phyloP scores from a whole-genome alignment of 1,140 invertebrate species.

The Phocides pigmalion region DNA sequence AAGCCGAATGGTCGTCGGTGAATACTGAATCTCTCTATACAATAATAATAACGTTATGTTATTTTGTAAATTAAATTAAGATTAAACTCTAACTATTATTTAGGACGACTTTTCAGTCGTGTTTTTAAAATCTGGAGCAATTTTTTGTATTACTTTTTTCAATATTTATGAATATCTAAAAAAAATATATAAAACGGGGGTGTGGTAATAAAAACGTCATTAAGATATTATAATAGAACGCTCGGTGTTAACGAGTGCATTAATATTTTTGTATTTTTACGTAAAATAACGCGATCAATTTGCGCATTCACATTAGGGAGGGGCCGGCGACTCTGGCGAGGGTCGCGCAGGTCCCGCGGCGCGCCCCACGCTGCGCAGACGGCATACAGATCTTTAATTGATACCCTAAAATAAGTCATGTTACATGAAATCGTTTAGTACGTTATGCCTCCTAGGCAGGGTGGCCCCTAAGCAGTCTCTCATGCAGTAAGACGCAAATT shows the following conservation, averaged over 20 bases:
- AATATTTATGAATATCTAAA: too few relatives aligned
- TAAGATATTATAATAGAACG: conserved; percentile 8
- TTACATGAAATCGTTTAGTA: conserved; percentile 52
- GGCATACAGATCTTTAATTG: conserved; percentile 79
- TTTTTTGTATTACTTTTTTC: too few relatives aligned
- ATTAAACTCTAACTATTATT: too few relatives aligned
- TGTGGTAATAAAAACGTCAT: conserved; percentile 1
- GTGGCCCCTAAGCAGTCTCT: too few relatives aligned
- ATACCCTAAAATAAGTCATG: conserved; percentile 76
- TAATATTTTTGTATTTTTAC: conserved; percentile 27
- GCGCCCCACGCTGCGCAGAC: conserved; percentile 69
- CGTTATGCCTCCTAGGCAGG: conserved; percentile 29
- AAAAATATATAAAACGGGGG: not conserved
- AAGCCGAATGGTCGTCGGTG: too few relatives aligned
- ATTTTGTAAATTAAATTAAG: too few relatives aligned
- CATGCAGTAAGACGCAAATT: too few relatives aligned
- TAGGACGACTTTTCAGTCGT: too few relatives aligned
- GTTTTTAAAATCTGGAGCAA: too few relatives aligned
- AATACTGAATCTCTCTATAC: too few relatives aligned
- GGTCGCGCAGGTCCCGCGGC: conserved; percentile 53
- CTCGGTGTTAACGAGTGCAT: conserved; percentile 19
- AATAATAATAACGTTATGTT: too few relatives aligned
- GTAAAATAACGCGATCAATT: conserved; percentile 58
- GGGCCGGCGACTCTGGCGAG: conserved; percentile 34
- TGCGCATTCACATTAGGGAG: conserved; percentile 53